Conservation (phyloP, 2,797 vertebrate species). For the Cetoscarus ocellatus region DNA sequence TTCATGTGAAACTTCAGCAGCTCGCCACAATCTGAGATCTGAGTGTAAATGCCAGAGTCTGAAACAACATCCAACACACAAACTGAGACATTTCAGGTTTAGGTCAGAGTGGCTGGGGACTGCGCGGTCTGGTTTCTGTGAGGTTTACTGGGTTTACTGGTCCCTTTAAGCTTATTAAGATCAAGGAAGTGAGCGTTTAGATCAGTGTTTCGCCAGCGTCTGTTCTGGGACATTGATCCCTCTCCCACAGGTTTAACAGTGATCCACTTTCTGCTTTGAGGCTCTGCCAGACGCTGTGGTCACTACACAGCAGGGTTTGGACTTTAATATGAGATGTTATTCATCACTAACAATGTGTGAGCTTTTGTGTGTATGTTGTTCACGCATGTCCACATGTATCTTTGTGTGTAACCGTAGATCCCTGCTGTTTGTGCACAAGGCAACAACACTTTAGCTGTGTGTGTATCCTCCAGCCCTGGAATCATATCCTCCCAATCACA, state of each 20-base stretch:
- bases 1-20: constrained; percentile 1
- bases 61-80: constrained; percentile 40
- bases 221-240: constrained; percentile 70
- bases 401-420: constrained; percentile 42
- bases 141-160: constrained; percentile 38
- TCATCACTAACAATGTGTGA: constrained; percentile 26
- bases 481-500: constrained; percentile 75
- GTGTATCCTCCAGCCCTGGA: constrained; percentile 36
- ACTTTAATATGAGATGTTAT: constrained; percentile 47
- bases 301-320: constrained; percentile 22
- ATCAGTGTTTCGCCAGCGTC: constrained; percentile 59
- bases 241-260: constrained; percentile 48
- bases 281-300: constrained; percentile 72
- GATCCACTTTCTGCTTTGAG: constrained; percentile 78
- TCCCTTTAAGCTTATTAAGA: constrained; percentile 46
- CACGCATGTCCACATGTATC: constrained; percentile 20
- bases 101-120: constrained; percentile 53
- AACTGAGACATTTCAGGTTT: constrained; percentile 50
- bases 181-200: constrained; percentile 60
- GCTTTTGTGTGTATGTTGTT: constrained; percentile 37
- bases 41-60: constrained; percentile 38
- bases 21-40: background rate
- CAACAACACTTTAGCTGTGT: constrained; percentile 25
- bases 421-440: constrained; percentile 57
- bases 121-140: constrained; percentile 48